phyloP scores from a whole-genome alignment of 2,888 invertebrate genomes.

The Cerastoderma edule region DNA sequence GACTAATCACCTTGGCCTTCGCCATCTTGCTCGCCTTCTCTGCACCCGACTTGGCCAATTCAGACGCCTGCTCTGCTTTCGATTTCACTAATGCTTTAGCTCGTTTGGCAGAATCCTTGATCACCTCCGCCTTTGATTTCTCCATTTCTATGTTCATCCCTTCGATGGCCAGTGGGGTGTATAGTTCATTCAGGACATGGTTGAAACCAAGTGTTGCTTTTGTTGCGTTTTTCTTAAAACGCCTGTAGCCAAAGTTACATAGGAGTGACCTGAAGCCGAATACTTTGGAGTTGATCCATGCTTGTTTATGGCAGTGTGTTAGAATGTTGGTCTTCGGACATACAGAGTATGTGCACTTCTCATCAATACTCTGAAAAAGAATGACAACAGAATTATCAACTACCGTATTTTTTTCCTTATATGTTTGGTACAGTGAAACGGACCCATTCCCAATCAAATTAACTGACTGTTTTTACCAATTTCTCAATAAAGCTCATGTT shows the following conservation, averaged over 20 bases:
- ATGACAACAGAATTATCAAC: too few relatives aligned
- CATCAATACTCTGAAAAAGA: constrained; percentile 91
- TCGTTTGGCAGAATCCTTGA: constrained; percentile 92
- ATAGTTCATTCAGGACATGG: constrained; percentile 87
- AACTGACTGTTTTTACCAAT: too few relatives aligned
- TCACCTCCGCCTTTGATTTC: constrained; percentile 84
- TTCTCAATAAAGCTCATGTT: not conserved
- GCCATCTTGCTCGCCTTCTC: constrained; percentile 25
- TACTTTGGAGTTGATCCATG: constrained; percentile 95
- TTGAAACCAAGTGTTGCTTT: constrained; percentile 95
- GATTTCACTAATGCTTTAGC: constrained; percentile 91
- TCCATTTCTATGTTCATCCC: constrained; percentile 47
- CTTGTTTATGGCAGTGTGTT: constrained; percentile 92
- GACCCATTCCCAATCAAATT: too few relatives aligned
- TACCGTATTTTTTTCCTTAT: too few relatives aligned
- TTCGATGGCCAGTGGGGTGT: constrained; percentile 34
- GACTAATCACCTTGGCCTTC: constrained; percentile 23
- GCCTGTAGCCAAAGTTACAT: constrained; percentile 94
- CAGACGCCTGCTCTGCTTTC: constrained; percentile 87
- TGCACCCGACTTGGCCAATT: constrained; percentile 87
- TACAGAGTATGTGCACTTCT: constrained; percentile 93
- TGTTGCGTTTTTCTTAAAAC: constrained; percentile 93
- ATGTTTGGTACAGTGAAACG: too few relatives aligned
- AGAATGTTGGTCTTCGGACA: constrained; percentile 89
- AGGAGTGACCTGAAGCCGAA: constrained; percentile 93